phyloP scores from a whole-genome alignment of 2,888 invertebrate species.

The Leucophora obtusa region DNA sequence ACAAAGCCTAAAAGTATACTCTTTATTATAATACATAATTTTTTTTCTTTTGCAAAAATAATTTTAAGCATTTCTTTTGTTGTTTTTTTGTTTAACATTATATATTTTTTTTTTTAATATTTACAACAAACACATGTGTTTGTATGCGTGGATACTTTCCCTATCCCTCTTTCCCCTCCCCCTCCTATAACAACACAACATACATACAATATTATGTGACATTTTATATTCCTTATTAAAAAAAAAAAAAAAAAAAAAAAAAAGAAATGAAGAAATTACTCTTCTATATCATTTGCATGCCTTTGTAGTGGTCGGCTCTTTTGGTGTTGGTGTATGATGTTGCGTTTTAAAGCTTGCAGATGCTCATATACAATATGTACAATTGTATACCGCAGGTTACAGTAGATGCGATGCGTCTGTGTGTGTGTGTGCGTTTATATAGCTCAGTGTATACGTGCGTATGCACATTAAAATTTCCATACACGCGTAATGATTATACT shows the following conservation, averaged over 20 bases:
- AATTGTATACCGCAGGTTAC: conserved; percentile 27
- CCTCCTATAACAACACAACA: not conserved
- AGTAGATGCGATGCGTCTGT: conserved; percentile 31
- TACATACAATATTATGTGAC: conserved; percentile 39
- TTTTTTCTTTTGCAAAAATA: conserved; percentile 4
- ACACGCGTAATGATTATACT: conserved; percentile 44
- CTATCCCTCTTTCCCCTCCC: not conserved
- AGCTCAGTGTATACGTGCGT: conserved; percentile 12
- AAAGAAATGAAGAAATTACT: not conserved
- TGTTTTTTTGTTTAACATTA: conserved; percentile 35
- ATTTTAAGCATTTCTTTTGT: conserved; percentile 41
- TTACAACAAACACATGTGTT: conserved; percentile 14
- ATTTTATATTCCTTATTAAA: conserved; percentile 53
- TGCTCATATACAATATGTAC: conserved; percentile 32
- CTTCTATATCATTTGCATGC: conserved; percentile 58
- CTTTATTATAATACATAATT: conserved; percentile 4
- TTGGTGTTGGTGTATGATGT: conserved; percentile 35
- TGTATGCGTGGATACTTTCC: conserved; percentile 19
- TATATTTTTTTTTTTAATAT: conserved; percentile 9
- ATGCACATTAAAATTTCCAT: conserved; percentile 54
- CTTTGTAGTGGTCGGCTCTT: conserved; percentile 60
- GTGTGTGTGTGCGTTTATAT: not conserved
- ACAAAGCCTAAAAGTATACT: conserved; percentile 46
- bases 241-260: not conserved
- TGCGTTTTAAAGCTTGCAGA: conserved; percentile 11